Conservation (phyloP, 2,888 invertebrate species). For the Xestia xanthographa region DNA sequence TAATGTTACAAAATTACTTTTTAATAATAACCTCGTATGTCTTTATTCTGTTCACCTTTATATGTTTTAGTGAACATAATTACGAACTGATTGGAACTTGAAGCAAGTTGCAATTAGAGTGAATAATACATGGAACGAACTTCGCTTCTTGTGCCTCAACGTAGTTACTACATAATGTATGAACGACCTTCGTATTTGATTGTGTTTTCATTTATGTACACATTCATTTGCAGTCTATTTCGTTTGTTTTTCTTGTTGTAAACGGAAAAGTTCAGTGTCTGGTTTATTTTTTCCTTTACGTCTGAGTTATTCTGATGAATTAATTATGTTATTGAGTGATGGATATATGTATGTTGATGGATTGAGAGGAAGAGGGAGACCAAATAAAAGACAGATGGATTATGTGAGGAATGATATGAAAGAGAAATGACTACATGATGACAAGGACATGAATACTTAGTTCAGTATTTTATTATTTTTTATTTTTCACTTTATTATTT, state of each 20-base stretch:
- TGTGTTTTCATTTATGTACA: constrained; percentile 28
- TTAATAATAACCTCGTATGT: neutral
- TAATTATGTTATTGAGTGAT: too few species aligned
- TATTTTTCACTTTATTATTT: too few species aligned
- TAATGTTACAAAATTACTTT: neutral
- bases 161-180: constrained; percentile 21
- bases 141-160: neutral
- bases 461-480: too few species aligned
- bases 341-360: too few species aligned
- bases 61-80: constrained; percentile 18
- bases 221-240: constrained; percentile 24
- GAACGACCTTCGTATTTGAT: constrained; percentile 26
- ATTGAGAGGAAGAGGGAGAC: too few species aligned
- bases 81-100: constrained; percentile 26
- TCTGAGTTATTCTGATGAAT: neutral
- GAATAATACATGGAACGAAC: constrained; percentile 38
- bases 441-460: too few species aligned
- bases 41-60: neutral
- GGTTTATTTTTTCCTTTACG: neutral
- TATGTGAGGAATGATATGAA: too few species aligned
- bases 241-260: neutral
- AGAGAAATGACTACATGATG: too few species aligned
- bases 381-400: too few species aligned
- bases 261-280: neutral
- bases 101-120: constrained; percentile 27